Evolutionary conservation across 2,888 invertebrate species (phyloP).

Genomic region (Trichopria drosophilae): DNA sequence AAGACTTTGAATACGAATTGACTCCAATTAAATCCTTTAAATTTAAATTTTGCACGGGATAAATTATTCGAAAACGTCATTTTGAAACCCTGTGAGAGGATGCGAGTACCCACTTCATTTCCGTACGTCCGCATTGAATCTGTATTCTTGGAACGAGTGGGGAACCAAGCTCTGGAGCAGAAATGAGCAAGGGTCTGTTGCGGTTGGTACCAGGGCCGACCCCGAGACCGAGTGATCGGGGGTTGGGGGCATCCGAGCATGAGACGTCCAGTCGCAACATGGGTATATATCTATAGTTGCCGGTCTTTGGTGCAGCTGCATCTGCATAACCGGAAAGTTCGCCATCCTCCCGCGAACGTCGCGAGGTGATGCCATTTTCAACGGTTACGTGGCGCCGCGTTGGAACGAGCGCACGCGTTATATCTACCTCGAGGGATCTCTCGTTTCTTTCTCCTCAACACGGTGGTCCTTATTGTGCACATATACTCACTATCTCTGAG

Average conservation of each 20-base stretch:
- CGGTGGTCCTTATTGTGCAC: conserved; percentile 3
- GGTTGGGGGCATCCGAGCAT: conserved; percentile 6
- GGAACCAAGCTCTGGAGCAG: too few species aligned
- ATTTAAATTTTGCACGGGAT: too few species aligned
- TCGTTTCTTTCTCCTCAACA: conserved; percentile 19
- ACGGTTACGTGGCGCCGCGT: conserved; percentile 34
- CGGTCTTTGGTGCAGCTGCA: conserved; percentile 36
- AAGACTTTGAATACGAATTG: too few species aligned
- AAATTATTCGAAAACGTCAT: too few species aligned
- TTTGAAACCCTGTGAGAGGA: conserved; percentile 33
- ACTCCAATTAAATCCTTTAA: too few species aligned
- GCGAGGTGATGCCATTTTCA: conserved; percentile 35
- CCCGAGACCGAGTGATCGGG: too few species aligned
- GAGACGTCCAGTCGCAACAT: conserved; percentile 23
- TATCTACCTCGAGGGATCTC: conserved; percentile 19
- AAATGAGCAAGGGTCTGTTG: too few species aligned
- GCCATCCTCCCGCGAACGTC: conserved; percentile 43
- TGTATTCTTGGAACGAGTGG: too few species aligned
- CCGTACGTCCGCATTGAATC: too few species aligned
- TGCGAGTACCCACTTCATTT: too few species aligned
- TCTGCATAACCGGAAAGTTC: conserved; percentile 52
- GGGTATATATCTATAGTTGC: too few species aligned
- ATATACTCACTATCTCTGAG: background rate
- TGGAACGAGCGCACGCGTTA: conserved; percentile 16
- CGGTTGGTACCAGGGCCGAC: too few species aligned